Base-by-base conservation (phyloP, 2,797 vertebrate genomes). In the Esox masquinongy region DNA sequence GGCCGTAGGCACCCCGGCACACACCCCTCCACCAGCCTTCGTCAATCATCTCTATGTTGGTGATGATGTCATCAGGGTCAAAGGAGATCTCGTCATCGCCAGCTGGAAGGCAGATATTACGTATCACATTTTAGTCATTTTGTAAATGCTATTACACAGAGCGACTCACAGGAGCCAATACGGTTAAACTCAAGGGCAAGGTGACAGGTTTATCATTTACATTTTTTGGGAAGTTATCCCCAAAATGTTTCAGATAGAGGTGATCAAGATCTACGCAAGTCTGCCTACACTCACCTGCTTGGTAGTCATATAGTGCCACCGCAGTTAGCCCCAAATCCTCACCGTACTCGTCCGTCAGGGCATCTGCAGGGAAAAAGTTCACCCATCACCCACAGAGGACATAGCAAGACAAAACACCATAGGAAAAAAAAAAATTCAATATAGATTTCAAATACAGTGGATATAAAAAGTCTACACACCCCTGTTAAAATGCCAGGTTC, bases 21-120 rank as follows among this genome's bases (percentile, higher is more conserved):
- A 97, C 93, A 0, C 97, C 98, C 0, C 97, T 90, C 98, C 97
- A 99, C 98, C 98, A 99, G 91, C 98, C 98, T 0, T 99, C 97
- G 0, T 99, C 97, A 0, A 99, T 98, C 97, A 98, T 99, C 89
- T 99, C 97, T 0, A 99, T 99, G 94, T 98, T 98, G 86, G 97
- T 98, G 91, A 99, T 97, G 91, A 98, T 93, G 91, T 99, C 97
- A 0, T 99, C 97, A 0, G 97, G 97, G 89, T 98, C 97, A 0
- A 99, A 99, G 77, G 97, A 99, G 76, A 99, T 99, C 88, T 99
- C 97, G 0, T 99, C 97, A 0, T 99, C 97, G 0, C 97, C 98
- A 5, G 96, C 97, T 99, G 88, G 8, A 81, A 83, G 0, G 0
- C 49, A 53, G 36, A 14, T 0, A 11, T 50, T 2, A 22, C 7